Evolutionary conservation across 2,888 invertebrate genomes (phyloP).

Genomic region (Tetheella fluctuosa): DNA sequence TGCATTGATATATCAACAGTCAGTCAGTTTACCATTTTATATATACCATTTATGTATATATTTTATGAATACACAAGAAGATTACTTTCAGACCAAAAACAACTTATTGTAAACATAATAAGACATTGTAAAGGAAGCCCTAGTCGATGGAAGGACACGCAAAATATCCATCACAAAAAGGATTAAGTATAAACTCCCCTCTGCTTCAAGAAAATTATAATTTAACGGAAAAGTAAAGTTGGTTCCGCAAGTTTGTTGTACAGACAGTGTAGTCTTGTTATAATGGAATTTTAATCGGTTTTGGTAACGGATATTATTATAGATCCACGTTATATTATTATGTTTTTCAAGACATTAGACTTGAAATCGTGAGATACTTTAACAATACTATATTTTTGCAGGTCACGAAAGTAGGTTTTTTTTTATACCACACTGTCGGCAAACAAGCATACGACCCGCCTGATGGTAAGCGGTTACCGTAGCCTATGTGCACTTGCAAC

Average conservation of each 20-base stretch:
- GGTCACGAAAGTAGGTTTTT: neutral
- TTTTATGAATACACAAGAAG: too few species aligned
- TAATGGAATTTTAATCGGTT: conserved; percentile 15
- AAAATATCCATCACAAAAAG: conserved; percentile 33
- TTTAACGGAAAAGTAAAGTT: conserved; percentile 40
- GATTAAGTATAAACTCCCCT: conserved; percentile 34
- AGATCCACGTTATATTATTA: neutral
- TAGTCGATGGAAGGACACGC: conserved; percentile 11
- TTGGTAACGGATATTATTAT: conserved; percentile 3
- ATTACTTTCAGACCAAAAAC: neutral
- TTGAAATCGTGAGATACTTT: neutral
- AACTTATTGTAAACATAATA: conserved; percentile 11
- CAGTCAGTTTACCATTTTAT: too few species aligned
- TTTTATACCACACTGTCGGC: too few species aligned
- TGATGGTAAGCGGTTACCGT: too few species aligned
- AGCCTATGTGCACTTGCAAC: too few species aligned
- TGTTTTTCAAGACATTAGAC: too few species aligned
- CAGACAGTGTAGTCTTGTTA: conserved; percentile 15
- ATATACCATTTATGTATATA: too few species aligned
- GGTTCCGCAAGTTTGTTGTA: conserved; percentile 28
- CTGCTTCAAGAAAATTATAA: conserved; percentile 40
- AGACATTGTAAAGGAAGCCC: conserved; percentile 14
- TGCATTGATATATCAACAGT: too few species aligned
- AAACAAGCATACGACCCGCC: too few species aligned
- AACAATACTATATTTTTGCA: neutral